Conservation (phyloP, 2,113 vertebrate species). For the Cinclus cinclus region DNA sequence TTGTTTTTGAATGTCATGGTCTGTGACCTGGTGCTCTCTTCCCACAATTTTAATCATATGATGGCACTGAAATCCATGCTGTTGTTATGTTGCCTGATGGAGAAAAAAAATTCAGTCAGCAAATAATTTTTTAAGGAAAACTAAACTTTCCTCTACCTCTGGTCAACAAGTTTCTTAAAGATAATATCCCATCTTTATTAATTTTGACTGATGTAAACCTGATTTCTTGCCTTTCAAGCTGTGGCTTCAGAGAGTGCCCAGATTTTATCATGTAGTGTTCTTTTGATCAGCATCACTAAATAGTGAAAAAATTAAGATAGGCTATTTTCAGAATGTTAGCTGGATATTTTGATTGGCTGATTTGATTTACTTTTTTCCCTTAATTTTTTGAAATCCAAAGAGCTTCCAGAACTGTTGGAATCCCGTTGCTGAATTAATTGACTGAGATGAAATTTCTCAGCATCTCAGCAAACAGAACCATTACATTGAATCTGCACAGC, state of each 20-base stretch:
- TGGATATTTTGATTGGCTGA: background rate
- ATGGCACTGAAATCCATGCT: background rate
- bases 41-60: background rate
- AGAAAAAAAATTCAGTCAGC: background rate
- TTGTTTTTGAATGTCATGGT: background rate
- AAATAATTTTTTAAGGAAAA: background rate
- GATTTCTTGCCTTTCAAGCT: background rate
- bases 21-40: constrained; percentile 25
- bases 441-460: background rate
- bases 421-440: background rate
- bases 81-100: background rate
- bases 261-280: background rate
- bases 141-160: background rate
- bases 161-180: background rate
- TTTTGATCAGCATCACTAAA: background rate
- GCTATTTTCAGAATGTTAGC: background rate
- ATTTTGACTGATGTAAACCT: background rate
- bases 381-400: background rate
- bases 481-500: background rate
- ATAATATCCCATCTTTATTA: background rate
- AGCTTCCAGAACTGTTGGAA: background rate
- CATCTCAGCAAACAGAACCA: background rate
- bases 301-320: background rate
- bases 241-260: background rate
- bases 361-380: background rate